A percentile compares a stretch with the other conserved stretches of the same genome.
Conservation (phyloP, 1,140 invertebrate species). For the Subanguina moxae region DNA sequence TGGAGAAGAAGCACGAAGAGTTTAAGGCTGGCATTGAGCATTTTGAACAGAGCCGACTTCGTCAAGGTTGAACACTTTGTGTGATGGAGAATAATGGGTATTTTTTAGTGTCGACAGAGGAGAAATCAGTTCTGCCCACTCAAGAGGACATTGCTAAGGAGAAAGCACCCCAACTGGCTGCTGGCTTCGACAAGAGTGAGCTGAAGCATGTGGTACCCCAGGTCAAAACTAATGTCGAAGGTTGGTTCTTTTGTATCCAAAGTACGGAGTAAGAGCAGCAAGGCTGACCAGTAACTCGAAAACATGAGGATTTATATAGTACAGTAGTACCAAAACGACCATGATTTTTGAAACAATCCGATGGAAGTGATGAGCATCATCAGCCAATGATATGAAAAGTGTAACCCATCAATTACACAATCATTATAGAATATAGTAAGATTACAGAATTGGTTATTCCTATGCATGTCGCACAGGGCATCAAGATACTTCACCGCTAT, state of each 20-base stretch:
- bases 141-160: slow-evolving; percentile 27
- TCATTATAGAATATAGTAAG: too few species aligned
- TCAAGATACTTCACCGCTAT: too few species aligned
- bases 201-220: slow-evolving; percentile 28
- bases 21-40: slow-evolving; percentile 32
- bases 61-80: slow-evolving; percentile 13
- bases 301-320: too few species aligned
- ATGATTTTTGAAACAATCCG: too few species aligned
- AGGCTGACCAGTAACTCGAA: too few species aligned
- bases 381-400: too few species aligned
- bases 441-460: too few species aligned
- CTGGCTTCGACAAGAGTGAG: slow-evolving; percentile 30
- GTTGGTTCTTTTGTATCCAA: background rate
- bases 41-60: slow-evolving; percentile 25
- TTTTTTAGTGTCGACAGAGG: background rate
- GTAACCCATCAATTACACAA: too few species aligned
- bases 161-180: slow-evolving; percentile 34
- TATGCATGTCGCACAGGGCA: too few species aligned
- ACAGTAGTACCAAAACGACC: too few species aligned
- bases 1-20: slow-evolving; percentile 28
- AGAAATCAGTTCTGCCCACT: slow-evolving; percentile 21
- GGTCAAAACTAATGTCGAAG: slow-evolving; percentile 30
- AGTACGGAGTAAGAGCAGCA: too few species aligned
- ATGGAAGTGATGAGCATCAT: too few species aligned
- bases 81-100: background rate